Conservation (phyloP, 2,888 invertebrate species). For the Rhamnusium bicolor region DNA sequence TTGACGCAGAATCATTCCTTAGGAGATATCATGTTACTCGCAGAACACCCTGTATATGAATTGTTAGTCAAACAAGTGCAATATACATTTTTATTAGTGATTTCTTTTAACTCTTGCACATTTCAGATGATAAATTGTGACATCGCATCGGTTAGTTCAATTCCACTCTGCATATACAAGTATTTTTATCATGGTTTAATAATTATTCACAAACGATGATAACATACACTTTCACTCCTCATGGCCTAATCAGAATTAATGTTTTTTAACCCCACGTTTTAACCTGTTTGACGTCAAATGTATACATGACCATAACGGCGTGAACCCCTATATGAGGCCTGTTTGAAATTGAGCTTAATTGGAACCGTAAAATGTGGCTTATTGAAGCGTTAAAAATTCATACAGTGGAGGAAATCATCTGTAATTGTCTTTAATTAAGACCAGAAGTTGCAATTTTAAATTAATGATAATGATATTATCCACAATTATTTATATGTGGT, state of each 20-base stretch:
- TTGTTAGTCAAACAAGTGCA: no score
- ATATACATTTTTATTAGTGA: no score
- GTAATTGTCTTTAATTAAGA: conserved; percentile 5
- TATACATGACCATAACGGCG: neutral
- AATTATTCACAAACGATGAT: neutral
- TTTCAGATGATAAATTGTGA: no score
- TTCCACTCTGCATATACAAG: no score
- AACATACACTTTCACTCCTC: neutral
- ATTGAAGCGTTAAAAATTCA: conserved; percentile 7
- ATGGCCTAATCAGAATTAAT: conserved; percentile 1
- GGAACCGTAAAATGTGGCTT: neutral
- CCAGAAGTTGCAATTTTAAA: neutral
- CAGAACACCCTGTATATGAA: no score
- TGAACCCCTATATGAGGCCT: neutral
- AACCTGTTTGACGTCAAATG: conserved; percentile 2
- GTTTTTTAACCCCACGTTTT: neutral
- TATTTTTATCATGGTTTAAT: neutral
- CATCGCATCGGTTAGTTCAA: no score
- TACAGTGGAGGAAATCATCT: neutral
- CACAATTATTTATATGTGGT: no score
- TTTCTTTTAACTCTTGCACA: no score
- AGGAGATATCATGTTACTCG: no score
- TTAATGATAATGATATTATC: neutral
- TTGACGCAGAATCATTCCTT: no score
- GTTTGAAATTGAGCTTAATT: neutral